Percentiles rank a stretch among this genome's conserved stretches.
phyloP scores from a whole-genome alignment of 1,140 invertebrate species.

The Apis florea region DNA sequence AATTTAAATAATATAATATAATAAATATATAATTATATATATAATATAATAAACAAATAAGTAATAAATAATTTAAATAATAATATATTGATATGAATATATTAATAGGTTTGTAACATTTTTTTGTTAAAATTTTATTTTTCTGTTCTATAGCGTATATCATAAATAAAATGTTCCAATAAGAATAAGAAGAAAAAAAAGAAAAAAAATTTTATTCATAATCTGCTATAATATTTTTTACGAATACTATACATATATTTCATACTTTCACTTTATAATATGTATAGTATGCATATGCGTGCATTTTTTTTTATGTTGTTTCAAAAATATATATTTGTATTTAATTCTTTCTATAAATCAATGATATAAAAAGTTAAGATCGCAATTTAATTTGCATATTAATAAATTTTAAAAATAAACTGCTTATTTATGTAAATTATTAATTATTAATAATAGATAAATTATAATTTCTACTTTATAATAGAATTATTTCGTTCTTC shows the following conservation, averaged over 20 bases:
- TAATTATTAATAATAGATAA: background rate
- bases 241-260: background rate
- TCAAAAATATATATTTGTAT: background rate
- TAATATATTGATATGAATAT: too few species aligned
- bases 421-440: background rate
- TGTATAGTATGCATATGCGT: too few species aligned
- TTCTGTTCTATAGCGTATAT: background rate
- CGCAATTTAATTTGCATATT: background rate
- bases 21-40: too few species aligned
- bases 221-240: background rate
- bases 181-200: background rate
- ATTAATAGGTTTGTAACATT: too few species aligned
- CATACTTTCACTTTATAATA: conserved; percentile 1
- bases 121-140: too few species aligned
- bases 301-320: background rate
- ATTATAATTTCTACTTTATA: background rate
- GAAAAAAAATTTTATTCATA: background rate
- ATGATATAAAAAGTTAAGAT: background rate
- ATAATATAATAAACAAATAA: too few species aligned
- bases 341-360: too few species aligned
- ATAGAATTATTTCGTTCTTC: background rate
- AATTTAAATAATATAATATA: background rate
- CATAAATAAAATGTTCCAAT: background rate
- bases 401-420: background rate
- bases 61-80: too few species aligned